Base-by-base conservation (phyloP, 2,797 vertebrate genomes). In the Scolopax bukidnonensis region DNA sequence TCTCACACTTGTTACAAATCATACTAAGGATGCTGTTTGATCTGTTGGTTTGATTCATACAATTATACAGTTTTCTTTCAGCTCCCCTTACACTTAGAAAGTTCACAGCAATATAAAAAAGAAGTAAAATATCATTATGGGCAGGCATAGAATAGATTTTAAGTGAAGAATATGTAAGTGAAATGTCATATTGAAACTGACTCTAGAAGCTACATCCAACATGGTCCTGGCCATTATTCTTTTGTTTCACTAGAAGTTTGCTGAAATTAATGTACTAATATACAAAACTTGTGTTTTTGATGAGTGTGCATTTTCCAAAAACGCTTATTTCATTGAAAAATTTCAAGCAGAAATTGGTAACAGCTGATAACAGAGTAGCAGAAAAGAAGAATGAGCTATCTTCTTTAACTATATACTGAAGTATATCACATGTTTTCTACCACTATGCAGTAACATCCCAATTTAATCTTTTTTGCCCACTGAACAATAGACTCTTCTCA, bases 331-430 rank as follows among this genome's bases (percentile, higher is more conserved):
- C 9, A 74, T 19, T 0, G 30, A 88, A 94, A 48, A 38, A 36
- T 1, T 51, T 75, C 33, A 30, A 71, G n/a, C 12, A 71, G 36
- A 93, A 36, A 36, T 36, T 36, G 36, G 36, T 36, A 36, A 68
- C 11, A 60, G 17, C 6, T 68, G 28, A 11, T 50, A 88, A 53
- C 12, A 81, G 48, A 83, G 21, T 45, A 67, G 57, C 27, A 67
- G n/a, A n/a, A 92, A 85, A 87, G 13, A 24, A 92, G 63, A 91
- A 64, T 9, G 28, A 85, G n/a, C 21, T 15, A 65, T 30, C 40
- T 69, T 93, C 61, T 70, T 87, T 36, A 79, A 21, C 8, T 43
- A 24, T 11, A 79, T 3, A 73, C 11, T 12, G 24, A 78, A 64
- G 13, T 33, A 33, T 63, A 85, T 43, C 50, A 33, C 47, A 53